Evolutionary conservation across 2,797 vertebrate species (phyloP), one percentile per base, ranked within the genome.

Genomic region (Cuculus canorus): DNA sequence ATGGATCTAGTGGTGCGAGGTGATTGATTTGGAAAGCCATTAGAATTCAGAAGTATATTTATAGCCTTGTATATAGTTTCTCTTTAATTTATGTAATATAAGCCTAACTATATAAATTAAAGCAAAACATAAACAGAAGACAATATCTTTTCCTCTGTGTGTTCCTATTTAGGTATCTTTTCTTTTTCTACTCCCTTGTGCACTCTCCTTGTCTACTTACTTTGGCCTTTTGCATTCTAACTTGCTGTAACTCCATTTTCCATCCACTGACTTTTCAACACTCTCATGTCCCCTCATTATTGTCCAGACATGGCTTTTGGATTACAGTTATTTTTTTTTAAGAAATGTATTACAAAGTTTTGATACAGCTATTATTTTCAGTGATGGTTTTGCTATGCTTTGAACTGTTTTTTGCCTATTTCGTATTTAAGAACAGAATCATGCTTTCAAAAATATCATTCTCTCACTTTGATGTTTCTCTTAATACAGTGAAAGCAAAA

Each of bases 61-160:
- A 95, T 93, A 96, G 91, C 65, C 78, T 82, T 52, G 78, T 53
- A 93, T 92, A 93, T 95, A 93, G 39, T 81, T 95, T 91, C 61
- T 95, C 81, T 94, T 96, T 95, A 95, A 96, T 86, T 96, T 96
- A 94, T 83, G 90, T 76, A 94, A 95, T 92, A 94, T 91, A 96
- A 72, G 90, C 82, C 79, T 92, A 94, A 43, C 75, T 92, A 95
- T 96, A 96, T 97, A 96, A 97, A 95, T 97, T 96, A 96, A 97
- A 95, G 94, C 93, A 95, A 90, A 92, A 90, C 33, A 5, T 90
- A 95, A 93, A 94, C 53, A 85, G 86, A 94, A 94, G 81, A 86
- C 54, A 87, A 2, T 60, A 73, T 61, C 39, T 73, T 35, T 84
- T 92, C 56, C 54, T 86, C 71, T 85, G 25, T 57, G 47, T 81